Evolutionary conservation across 1,140 invertebrate species (phyloP).

Genomic region (Palaemon carinicauda): DNA sequence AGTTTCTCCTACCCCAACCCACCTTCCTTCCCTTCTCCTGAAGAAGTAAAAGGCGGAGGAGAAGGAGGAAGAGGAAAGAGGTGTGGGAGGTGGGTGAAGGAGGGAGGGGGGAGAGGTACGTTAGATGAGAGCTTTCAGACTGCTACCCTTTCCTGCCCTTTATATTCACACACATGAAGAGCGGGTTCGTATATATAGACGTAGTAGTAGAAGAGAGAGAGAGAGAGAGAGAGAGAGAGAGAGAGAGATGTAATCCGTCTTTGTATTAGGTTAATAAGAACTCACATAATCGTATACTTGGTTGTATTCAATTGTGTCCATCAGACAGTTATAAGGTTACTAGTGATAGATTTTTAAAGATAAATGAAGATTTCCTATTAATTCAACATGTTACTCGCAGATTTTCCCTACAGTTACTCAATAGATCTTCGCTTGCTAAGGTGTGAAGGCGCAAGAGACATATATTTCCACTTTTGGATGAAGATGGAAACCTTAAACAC

Average conservation of each 20-base stretch:
- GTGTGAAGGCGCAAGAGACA: no score
- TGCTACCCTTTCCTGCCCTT: no score
- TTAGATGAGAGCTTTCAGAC: background rate
- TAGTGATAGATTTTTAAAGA: no score
- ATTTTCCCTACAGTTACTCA: no score
- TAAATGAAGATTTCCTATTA: no score
- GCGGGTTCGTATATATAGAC: background rate
- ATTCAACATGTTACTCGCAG: no score
- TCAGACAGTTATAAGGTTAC: no score
- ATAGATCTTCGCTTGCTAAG: no score
- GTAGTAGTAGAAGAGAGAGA: background rate
- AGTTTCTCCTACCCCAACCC: background rate
- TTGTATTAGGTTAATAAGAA: background rate
- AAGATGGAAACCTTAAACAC: no score
- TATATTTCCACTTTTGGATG: no score
- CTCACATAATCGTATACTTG: background rate
- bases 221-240: background rate
- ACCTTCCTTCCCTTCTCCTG: no score
- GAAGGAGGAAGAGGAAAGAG: background rate
- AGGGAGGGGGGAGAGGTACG: background rate
- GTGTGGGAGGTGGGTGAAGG: background rate
- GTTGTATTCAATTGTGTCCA: background rate
- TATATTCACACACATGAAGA: background rate
- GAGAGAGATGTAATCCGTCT: background rate
- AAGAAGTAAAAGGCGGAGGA: background rate